Evolutionary conservation across 2,797 vertebrate genomes (phyloP), one percentile per base, ranked within the genome.

Genomic region (Protosalanx chinensis): DNA sequence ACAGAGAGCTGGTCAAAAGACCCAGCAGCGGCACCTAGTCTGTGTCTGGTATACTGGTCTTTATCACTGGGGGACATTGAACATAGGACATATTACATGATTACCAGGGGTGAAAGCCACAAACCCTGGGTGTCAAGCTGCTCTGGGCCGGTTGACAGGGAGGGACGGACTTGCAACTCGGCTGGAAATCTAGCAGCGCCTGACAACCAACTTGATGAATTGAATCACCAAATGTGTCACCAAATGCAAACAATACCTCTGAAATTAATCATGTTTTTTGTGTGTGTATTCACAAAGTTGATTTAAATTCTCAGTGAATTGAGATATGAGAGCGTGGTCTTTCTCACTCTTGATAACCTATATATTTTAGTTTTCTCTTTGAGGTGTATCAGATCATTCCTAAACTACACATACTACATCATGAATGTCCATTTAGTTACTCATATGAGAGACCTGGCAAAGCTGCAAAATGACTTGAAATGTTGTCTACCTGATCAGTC

Each of bases 1-100:
- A 90, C 71, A 88, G 87, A 79, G 90, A 92, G 80, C 12, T 12
- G 4, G 59, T 61, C 23, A 61, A 30, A 27, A 61, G 20, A 13
- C 23, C 59, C 59, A 61, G 15, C 18, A 16, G 18, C 51, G 5
- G 15, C 16, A 16, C 51, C 51, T 56, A 56, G 18, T n/a, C 51
- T 56, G 49, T 13, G 51, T 56, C 41, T 46, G 41, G 41, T 12
- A 46, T 8, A 37, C 35, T 37, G 35, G 35, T 46, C 41, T 46
- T 46, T 3, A 46, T 46, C 8, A 13, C 41, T 46, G 10, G 35
- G 35, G 41, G 10, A 46, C 41, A 12, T 46, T 12, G 41, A 46
- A 46, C 7, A 12, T 13, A 46, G 41, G 41, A 46, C 41, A 46
- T 46, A 46, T 12, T 46, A 46, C 41, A 46, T 46, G 41, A 46